Evolutionary conservation across 2,113 vertebrate species (phyloP), one percentile per base, ranked within the genome.

Genomic region (Dinomys branickii): DNA sequence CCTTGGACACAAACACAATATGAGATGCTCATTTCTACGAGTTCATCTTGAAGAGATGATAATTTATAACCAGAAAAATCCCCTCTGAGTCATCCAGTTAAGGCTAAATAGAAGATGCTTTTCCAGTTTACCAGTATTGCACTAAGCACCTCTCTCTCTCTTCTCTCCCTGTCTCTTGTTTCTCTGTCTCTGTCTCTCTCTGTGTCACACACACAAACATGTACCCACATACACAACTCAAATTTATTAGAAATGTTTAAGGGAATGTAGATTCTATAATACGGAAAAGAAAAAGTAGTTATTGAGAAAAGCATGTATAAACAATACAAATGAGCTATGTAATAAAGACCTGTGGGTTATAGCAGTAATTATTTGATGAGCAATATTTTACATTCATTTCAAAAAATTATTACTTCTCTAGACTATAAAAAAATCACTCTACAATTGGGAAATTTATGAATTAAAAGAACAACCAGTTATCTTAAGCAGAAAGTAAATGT

Each of bases 311-410:
- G 3, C 0, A 41, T 52, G 2, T 52, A 61, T 1, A 71, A 41
- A 47, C 88, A 87, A 20, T 44, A 65, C 9, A 92, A 94, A 81
- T 81, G 71, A 95, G 10, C 22, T 54, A 80, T 20, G 7, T 26
- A 90, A 26, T 56, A 3, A 61, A 30, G 10, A 95, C 26, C 59
- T 1, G 54, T 83, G 59, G 11, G 6, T 71, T 11, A 69, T 19
- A 86, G 52, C 2, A 33, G 41, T 87, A 77, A 84, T 85, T 91
- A 87, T 85, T 88, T 88, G 2, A 77, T 85, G 7, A 96, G 22
- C 52, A 71, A 17, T 69, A 77, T 78, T 93, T 41, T 94, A 59
- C 59, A 58, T 30, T 3, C 0, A 73, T 7, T 77, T 88, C 50
- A 41, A 65, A 54, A 17, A 73, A 54, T 20, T 69, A 22, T 78